Evolutionary conservation across 2,113 vertebrate genomes (phyloP), one percentile per base, ranked within the genome.

Genomic region (Hystrix brachyura): DNA sequence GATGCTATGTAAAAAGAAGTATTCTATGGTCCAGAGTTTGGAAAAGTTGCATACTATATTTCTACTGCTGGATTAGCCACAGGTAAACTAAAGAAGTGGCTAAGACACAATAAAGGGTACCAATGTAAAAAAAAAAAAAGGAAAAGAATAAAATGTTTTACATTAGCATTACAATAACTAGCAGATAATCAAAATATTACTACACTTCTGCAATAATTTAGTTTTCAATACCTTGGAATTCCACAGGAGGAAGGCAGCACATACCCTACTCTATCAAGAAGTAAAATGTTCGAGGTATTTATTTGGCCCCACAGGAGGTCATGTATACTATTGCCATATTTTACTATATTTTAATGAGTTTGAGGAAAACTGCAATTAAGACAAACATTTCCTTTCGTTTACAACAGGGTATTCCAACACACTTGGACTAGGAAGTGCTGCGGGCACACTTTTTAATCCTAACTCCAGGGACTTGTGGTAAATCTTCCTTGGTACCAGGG

Each of bases 181-280:
- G 88, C 32, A 38, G 67, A 34, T 71, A 90, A 55, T 60, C 27
- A 91, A 64, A 32, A 65, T 43, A n/a, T 29, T n/a, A 11, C 38
- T 76, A 38, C 3, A 64, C 4, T 84, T 96, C 15, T 84, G 83
- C 38, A 88, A 81, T 85, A 86, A 62, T 89, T 67, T 91, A n/a
- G 1, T 48, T 74, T 87, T 38, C 1, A 55, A 88, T 55, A 14
- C 62, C 17, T 83, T 71, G 62, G 51, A 87, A 84, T 87, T 92
- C 46, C 59, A 57, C n/a, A 80, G 51, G 7, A 88, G 29, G 29
- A 79, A 51, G 25, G 23, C 34, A 89, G 60, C 38, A 38, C 4
- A 23, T 0, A 59, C 2, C 7, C 10, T 67, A 55, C 43, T 48
- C 62, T 90, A 64, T 94, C 18, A 76, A 71, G 25, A 87, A 74